Conservation (phyloP, 92 coral and sea anemone genomes). For the Isaurus tuberculatus region DNA sequence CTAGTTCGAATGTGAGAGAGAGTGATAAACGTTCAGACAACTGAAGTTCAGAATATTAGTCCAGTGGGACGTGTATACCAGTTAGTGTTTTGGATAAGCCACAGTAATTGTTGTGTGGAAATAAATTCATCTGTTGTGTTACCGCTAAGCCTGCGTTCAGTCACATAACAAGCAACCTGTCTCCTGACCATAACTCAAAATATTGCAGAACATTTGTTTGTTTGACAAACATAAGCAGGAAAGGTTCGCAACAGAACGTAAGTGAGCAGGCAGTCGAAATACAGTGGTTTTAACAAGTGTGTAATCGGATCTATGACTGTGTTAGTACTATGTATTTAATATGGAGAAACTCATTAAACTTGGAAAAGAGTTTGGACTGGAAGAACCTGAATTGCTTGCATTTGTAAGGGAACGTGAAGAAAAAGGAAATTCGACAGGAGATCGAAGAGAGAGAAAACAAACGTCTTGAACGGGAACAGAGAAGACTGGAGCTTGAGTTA, state of each 20-base stretch:
- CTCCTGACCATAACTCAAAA: too few species aligned
- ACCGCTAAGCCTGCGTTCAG: too few species aligned
- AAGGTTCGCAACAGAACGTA: not conserved
- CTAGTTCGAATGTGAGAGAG: too few species aligned
- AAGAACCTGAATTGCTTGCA: slow-evolving; percentile 4
- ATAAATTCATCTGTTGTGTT: too few species aligned
- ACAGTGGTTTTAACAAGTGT: slow-evolving; percentile 4
- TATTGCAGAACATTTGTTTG: not conserved
- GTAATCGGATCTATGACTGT: not conserved
- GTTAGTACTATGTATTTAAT: not conserved
- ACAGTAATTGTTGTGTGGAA: too few species aligned
- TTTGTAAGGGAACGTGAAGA: slow-evolving; percentile 18
- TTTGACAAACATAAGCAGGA: not conserved
- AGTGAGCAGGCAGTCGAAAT: slow-evolving; percentile 7
- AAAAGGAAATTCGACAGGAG: slow-evolving; percentile 24
- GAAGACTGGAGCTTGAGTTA: slow-evolving; percentile 21
- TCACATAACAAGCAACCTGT: too few species aligned
- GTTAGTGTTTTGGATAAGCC: too few species aligned
- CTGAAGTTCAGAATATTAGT: too few species aligned
- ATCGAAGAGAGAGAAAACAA: slow-evolving; percentile 41
- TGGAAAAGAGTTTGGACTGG: slow-evolving; percentile 18
- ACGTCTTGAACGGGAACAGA: slow-evolving; percentile 20
- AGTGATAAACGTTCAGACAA: too few species aligned
- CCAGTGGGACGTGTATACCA: too few species aligned
- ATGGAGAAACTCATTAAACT: not conserved